Percentiles rank a stretch among this genome's conserved stretches.
phyloP scores from a whole-genome alignment of 2,888 invertebrate species.

The Aradus depressus region DNA sequence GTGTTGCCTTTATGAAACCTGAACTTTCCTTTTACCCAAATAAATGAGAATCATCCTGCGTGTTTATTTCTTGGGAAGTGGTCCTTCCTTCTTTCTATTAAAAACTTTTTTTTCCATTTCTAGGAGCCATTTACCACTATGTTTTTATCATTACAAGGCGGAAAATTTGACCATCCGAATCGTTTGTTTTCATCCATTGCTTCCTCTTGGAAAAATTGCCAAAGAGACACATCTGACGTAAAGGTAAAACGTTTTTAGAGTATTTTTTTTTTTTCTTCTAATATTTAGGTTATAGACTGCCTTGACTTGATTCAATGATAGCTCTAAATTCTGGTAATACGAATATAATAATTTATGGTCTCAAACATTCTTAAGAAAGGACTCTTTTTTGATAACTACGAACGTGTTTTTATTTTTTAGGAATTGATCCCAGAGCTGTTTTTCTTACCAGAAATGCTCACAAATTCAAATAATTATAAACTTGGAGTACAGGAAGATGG shows the following conservation, averaged over 20 bases:
- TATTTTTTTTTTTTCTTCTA: neutral
- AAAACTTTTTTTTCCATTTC: slow-evolving; percentile 28
- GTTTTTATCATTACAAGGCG: slow-evolving; percentile 95
- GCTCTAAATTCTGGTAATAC: neutral
- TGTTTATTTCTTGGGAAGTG: too few relatives aligned
- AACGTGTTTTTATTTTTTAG: slow-evolving; percentile 38
- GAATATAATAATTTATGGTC: neutral
- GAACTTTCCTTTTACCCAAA: too few relatives aligned
- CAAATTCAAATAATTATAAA: slow-evolving; percentile 74
- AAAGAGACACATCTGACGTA: slow-evolving; percentile 96
- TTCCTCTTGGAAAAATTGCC: slow-evolving; percentile 97
- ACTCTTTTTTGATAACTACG: neutral
- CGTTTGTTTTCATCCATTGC: slow-evolving; percentile 89
- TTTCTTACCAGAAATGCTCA: slow-evolving; percentile 97
- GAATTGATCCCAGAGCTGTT: slow-evolving; percentile 98
- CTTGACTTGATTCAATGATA: neutral
- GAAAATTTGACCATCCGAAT: slow-evolving; percentile 98
- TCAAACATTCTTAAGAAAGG: neutral
- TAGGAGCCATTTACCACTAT: slow-evolving; percentile 99
- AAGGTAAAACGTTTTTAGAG: slow-evolving; percentile 49
- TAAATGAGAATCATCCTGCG: too few relatives aligned
- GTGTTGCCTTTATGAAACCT: too few relatives aligned
- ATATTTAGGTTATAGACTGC: neutral
- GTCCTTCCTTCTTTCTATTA: neutral
- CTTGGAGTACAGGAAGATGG: slow-evolving; percentile 83